Evolutionary conservation across 92 coral and sea anemone genomes (phyloP).

Genomic region (Galaxea fascicularis): DNA sequence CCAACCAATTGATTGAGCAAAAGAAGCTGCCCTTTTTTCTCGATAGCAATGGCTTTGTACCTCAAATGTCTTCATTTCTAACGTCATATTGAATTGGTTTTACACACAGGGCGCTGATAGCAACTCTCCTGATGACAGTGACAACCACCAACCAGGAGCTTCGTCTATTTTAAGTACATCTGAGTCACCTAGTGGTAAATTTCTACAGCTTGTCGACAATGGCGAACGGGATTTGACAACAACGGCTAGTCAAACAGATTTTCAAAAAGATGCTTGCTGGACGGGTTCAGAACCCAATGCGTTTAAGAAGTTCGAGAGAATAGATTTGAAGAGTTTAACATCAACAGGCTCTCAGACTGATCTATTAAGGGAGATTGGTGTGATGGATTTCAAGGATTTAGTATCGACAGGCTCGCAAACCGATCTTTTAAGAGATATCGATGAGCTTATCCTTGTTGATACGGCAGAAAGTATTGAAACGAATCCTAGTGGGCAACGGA

Average conservation of each 20-base stretch:
- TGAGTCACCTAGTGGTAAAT: slow-evolving; percentile 54
- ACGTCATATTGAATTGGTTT: neutral
- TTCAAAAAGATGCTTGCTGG: too few relatives aligned
- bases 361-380: slow-evolving; percentile 9
- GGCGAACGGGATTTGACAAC: slow-evolving; percentile 26
- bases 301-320: neutral
- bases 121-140: slow-evolving; percentile 83
- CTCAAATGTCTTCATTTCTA: too few relatives aligned
- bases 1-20: too few relatives aligned
- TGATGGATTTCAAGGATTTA: slow-evolving; percentile 6
- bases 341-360: slow-evolving; percentile 25
- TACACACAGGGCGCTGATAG: slow-evolving; percentile 71
- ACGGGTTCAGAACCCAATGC: neutral
- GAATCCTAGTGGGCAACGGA: neutral
- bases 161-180: slow-evolving; percentile 24
- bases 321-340: neutral
- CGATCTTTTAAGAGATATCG: slow-evolving; percentile 30
- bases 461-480: slow-evolving; percentile 23
- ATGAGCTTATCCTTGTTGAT: slow-evolving; percentile 4
- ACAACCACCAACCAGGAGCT: neutral
- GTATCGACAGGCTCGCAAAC: slow-evolving; percentile 68
- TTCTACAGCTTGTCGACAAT: slow-evolving; percentile 32
- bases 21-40: too few relatives aligned
- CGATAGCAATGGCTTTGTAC: too few relatives aligned
- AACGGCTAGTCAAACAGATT: slow-evolving; percentile 37